phyloP scores from a whole-genome alignment of 2,888 invertebrate genomes.

The Clostera curtula region DNA sequence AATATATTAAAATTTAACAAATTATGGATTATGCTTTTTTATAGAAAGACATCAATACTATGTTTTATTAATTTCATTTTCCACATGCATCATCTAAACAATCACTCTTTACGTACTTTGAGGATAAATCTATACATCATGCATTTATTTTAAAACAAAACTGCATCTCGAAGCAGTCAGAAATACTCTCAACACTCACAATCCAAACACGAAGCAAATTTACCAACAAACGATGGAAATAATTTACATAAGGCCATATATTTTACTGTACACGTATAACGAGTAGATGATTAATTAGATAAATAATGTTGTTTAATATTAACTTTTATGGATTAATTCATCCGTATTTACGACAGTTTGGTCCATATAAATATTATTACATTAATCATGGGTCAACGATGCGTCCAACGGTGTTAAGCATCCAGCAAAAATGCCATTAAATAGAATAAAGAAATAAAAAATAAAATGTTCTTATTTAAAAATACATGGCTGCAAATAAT shows the following conservation, averaged over 20 bases:
- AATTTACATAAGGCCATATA: conserved; percentile 74
- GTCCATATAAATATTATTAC: conserved; percentile 73
- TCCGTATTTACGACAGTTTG: conserved; percentile 72
- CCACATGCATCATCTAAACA: conserved; percentile 58
- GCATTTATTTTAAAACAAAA: conserved; percentile 35
- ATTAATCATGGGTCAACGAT: conserved; percentile 50
- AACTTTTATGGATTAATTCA: conserved; percentile 66
- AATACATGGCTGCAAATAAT: too few species aligned
- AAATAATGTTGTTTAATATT: conserved; percentile 68
- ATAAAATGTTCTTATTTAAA: background rate
- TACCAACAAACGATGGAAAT: conserved; percentile 57
- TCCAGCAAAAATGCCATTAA: conserved; percentile 31
- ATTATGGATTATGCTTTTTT: conserved; percentile 15
- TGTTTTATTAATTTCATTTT: conserved; percentile 52
- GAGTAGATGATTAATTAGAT: conserved; percentile 69
- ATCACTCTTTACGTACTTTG: conserved; percentile 46
- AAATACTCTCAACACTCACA: conserved; percentile 42
- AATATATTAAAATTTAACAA: too few species aligned
- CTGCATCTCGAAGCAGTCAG: conserved; percentile 27
- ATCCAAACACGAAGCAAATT: conserved; percentile 58
- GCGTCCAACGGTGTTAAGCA: conserved; percentile 45
- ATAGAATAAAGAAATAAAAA: background rate
- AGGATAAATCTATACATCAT: conserved; percentile 49
- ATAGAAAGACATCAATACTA: conserved; percentile 46
- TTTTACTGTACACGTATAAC: conserved; percentile 72